Evolutionary conservation across 92 coral and sea anemone species (phyloP), one percentile per base, ranked within the genome.

Genomic region (Blastomussa wellsi): DNA sequence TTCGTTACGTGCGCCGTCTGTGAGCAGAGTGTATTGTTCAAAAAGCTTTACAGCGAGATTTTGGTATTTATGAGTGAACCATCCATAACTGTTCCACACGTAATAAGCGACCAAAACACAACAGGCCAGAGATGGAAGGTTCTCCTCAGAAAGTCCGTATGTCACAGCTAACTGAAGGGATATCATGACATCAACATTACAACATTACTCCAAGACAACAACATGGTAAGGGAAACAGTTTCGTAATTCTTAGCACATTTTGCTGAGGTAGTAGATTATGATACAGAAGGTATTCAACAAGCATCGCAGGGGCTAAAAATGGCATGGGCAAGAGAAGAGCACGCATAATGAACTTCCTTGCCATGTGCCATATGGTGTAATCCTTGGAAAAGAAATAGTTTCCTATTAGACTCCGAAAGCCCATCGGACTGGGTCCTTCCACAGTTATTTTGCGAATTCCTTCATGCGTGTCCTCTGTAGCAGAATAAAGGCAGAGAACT

Each of bases 361-460:
- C n/a, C 5, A 32, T 36, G 72, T 57, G 48, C 82, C 72, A 78
- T 15, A 37, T 60, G 17, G 12, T 16, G 71, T 78, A 14, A 24
- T 76, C 64, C 39, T 0, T 10, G 3, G 82, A 78, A 38, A 78
- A 60, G 55, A 78, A 78, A 59, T 60, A 78, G 51, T 78, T 59
- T 7, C 72, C 82, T n/a, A 39, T 60, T 0, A 57, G 35, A 37
- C 82, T 37, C 15, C 82, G 22, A 22, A 78, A n/a, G 24, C 82
- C 24, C 3, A 78, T 72, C 0, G 72, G 82, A 78, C 52, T 78
- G 31, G 69, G 49, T 60, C 82, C 32, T 24, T 60, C 53, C 0
- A 78, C 51, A 28, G 2, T 78, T 6, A 52, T 49, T 28, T 53
- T 66, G 19, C 66, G 41, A 53, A 51, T 53, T 10, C 66, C 80